A percentile compares a stretch with the other conserved stretches of the same genome.
phyloP scores from a whole-genome alignment of 2,888 invertebrate genomes.

The Volucella inflata region DNA sequence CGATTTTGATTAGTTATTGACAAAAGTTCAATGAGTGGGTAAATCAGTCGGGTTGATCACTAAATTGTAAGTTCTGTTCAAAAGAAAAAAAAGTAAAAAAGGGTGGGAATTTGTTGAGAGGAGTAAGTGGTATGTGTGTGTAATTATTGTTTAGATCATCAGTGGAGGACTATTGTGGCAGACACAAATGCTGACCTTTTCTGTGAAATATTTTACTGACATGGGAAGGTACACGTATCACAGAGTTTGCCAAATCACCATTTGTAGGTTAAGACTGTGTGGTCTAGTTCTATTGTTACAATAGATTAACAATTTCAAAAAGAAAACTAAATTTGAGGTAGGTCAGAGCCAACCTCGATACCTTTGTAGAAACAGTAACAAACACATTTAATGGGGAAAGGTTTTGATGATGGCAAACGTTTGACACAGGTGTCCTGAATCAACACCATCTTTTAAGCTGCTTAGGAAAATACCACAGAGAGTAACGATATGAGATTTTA shows the following conservation, averaged over 20 bases:
- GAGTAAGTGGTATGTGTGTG: neutral
- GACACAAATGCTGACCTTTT: slow-evolving; percentile 14
- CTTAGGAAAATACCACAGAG: neutral
- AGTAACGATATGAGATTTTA: neutral
- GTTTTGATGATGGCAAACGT: too few species aligned
- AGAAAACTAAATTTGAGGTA: slow-evolving; percentile 1
- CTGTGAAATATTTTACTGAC: neutral
- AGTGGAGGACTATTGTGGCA: neutral
- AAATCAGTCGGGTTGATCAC: slow-evolving; percentile 16
- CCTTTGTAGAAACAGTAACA: neutral
- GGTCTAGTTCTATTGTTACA: too few species aligned
- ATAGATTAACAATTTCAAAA: neutral
- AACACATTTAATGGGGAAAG: neutral
- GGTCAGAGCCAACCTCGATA: neutral
- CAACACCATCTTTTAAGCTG: too few species aligned
- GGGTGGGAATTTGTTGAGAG: neutral
- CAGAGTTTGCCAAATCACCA: too few species aligned
- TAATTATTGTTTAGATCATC: neutral
- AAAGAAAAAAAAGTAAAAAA: too few species aligned
- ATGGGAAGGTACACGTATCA: neutral
- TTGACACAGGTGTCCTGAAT: too few species aligned
- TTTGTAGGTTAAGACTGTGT: too few species aligned
- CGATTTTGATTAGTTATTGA: slow-evolving; percentile 72
- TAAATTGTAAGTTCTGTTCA: slow-evolving; percentile 4
- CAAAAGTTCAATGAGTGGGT: slow-evolving; percentile 38